Evolutionary conservation across 2,888 invertebrate species (phyloP).

Genomic region (Strigamia crassipes): DNA sequence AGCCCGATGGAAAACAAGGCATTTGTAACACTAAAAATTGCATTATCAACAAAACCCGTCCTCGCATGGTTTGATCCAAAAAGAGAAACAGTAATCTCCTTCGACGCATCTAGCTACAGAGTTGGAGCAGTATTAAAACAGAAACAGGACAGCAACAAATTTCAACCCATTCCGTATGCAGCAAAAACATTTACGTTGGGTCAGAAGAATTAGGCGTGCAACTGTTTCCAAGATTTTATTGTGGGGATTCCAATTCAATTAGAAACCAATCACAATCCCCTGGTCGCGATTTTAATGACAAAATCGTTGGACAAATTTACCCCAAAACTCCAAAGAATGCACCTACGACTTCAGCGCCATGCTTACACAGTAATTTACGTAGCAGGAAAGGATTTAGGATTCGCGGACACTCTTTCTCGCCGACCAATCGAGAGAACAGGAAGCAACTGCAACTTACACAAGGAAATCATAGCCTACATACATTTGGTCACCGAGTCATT

Average conservation of each 20-base stretch:
- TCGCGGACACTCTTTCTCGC: no score
- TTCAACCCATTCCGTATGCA: constrained; percentile 56
- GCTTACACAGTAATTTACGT: no score
- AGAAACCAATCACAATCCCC: constrained; percentile 58
- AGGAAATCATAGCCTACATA: no score
- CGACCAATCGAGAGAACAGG: no score
- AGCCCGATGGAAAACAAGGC: constrained; percentile 3
- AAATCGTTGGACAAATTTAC: constrained; percentile 56
- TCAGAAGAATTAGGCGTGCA: constrained; percentile 56
- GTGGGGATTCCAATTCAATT: constrained; percentile 54
- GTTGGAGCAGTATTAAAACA: constrained; percentile 54
- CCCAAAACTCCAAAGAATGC: constrained; percentile 57
- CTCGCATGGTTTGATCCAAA: constrained; percentile 55
- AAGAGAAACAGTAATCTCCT: constrained; percentile 51
- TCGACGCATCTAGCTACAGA: constrained; percentile 56
- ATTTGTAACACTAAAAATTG: neutral
- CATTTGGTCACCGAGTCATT: no score
- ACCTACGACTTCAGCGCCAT: no score
- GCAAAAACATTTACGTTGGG: constrained; percentile 54
- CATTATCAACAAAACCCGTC: constrained; percentile 53
- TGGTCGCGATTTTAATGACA: constrained; percentile 55
- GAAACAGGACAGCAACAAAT: neutral
- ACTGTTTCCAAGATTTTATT: constrained; percentile 56
- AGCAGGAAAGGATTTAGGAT: no score
- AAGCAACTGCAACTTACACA: no score